Evolutionary conservation across 2,797 vertebrate species (phyloP), one percentile per base, ranked within the genome.

Genomic region (Rhyacichthys aspro): DNA sequence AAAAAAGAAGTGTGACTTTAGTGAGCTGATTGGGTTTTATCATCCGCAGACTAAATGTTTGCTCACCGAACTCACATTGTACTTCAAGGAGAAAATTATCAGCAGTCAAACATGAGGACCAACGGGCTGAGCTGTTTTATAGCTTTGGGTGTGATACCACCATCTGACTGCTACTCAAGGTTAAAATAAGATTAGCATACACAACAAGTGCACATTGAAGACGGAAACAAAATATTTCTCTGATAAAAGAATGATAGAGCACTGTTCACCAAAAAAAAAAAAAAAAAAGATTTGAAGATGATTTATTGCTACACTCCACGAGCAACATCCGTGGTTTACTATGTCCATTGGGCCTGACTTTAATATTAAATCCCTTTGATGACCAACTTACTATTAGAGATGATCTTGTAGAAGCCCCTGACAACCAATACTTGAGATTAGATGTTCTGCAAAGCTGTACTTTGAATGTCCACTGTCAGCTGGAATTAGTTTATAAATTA

Each of bases 51-150:
- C 58, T 47, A 43, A 62, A 55, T 69, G 63, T 68, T 68, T 63
- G 28, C 41, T 7, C 7, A 33, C 67, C 70, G 64, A 66, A 67
- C 72, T 71, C 57, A 50, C 34, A 39, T 54, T 71, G 59, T 63
- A 43, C 54, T 65, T 36, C 50, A 77, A 73, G 62, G 70, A 75
- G 67, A 56, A 28, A 61, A 61, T 72, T 61, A 77, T 84, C 73
- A 63, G 62, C 54, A 67, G 45, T 36, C 65, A 64, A 81, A 77
- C 79, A 79, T 3, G 33, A 63, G 52, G 69, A 70, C 49, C 43
- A 65, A 68, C 68, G 53, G 56, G 43, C 43, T 54, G 43, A 75
- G 72, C 67, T 41, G 43, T 14, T 44, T 65, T 23, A 37, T 10
- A 43, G 55, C 64, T 71, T 46, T 33, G 49, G 72, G 49, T 6